Conservation (phyloP, 2,888 invertebrate genomes). For the Cotesia congregata region DNA sequence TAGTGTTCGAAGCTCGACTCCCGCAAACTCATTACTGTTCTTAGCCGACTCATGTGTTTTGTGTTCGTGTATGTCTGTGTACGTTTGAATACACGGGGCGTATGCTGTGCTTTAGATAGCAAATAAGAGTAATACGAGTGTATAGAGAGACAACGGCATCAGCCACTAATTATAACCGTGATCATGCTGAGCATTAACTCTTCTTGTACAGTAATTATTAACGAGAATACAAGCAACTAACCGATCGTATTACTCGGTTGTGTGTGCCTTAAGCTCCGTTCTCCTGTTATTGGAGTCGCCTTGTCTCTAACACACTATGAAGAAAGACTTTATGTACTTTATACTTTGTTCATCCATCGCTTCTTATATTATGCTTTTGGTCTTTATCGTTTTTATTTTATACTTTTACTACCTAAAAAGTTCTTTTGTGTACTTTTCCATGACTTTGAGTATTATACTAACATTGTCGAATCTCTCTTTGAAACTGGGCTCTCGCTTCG, state of each 20-base stretch:
- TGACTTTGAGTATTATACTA: slow-evolving; percentile 27
- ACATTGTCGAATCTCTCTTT: slow-evolving; percentile 24
- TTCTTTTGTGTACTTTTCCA: slow-evolving; percentile 28
- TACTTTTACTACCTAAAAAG: slow-evolving; percentile 9
- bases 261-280: slow-evolving; percentile 31
- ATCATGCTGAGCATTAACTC: slow-evolving; percentile 57
- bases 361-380: not conserved
- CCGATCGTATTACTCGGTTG: slow-evolving; percentile 55
- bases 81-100: slow-evolving; percentile 1
- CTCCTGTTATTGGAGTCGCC: slow-evolving; percentile 53
- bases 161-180: slow-evolving; percentile 60
- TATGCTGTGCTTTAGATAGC: slow-evolving; percentile 26
- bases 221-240: slow-evolving; percentile 52
- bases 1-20: slow-evolving; percentile 38
- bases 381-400: not conserved
- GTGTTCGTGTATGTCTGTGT: not conserved
- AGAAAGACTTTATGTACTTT: slow-evolving; percentile 18
- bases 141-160: slow-evolving; percentile 29
- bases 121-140: not conserved
- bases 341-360: not conserved
- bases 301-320: slow-evolving; percentile 35
- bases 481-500: not conserved
- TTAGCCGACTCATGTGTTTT: slow-evolving; percentile 21
- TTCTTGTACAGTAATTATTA: slow-evolving; percentile 59
- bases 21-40: slow-evolving; percentile 54